A percentile compares a stretch with the other conserved stretches of the same genome.
These are phyloP conservation scores for Rhodophaea formosa DNA, from an alignment of 2,888 invertebrate species.

Conservation along the genomic window DNA sequence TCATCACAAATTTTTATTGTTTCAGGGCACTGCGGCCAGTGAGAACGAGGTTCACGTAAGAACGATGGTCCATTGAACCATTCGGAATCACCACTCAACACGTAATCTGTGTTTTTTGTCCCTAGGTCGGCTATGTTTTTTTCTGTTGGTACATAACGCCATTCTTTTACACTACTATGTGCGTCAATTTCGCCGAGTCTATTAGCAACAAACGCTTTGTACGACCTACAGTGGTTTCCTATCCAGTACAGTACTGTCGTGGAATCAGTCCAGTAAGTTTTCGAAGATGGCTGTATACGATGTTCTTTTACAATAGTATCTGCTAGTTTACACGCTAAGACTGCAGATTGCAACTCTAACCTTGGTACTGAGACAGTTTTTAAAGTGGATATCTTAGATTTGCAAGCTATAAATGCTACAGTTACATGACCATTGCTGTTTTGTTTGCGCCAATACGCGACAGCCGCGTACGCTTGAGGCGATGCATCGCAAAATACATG, in stretches of 20 bases:
- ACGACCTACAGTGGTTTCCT: constrained; percentile 23
- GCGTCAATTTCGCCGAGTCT: constrained; percentile 34
- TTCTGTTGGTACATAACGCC: constrained; percentile 35
- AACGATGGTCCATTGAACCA: constrained; percentile 19
- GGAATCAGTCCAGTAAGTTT: constrained; percentile 30
- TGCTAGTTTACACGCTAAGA: constrained; percentile 13
- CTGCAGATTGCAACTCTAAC: constrained; percentile 15
- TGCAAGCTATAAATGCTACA: background rate
- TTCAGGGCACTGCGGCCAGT: constrained; percentile 13
- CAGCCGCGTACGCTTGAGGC: background rate
- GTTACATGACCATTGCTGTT: background rate
- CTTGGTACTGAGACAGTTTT: constrained; percentile 11
- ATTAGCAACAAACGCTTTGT: constrained; percentile 29
- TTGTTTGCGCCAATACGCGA: background rate
- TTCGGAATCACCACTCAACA: too few relatives aligned
- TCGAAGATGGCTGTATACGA: background rate
- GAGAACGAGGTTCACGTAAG: background rate
- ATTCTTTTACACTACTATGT: constrained; percentile 25
- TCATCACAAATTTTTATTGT: too few relatives aligned
- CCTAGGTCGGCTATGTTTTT: constrained; percentile 30
- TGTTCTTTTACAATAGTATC: constrained; percentile 19
- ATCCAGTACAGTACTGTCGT: constrained; percentile 31
- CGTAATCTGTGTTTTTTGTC: background rate
- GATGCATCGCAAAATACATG: background rate
- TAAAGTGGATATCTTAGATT: constrained; percentile 11